Evolutionary conservation across 2,797 vertebrate genomes (phyloP), one percentile per base, ranked within the genome.

Genomic region (Bovichtus variegatus): DNA sequence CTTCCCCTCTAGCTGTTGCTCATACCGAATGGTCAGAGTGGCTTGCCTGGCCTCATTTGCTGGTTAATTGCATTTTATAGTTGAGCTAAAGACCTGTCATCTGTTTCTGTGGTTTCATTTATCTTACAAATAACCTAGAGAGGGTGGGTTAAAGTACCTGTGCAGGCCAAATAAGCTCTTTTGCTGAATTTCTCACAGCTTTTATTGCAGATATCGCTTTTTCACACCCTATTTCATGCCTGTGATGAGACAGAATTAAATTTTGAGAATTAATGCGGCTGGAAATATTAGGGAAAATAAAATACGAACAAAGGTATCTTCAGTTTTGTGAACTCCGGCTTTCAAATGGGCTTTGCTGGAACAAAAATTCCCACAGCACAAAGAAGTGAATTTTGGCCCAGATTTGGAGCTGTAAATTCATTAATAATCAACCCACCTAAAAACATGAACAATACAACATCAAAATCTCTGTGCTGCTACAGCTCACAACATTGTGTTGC

Each of bases 41-140:
- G 88, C 95, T 96, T 95, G 93, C 92, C 93, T 95, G 95, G 95
- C 91, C 95, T 97, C 96, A 97, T 97, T 97, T 97, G 94, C 96
- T 96, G 95, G 95, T 96, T 97, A 97, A 98, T 97, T 97, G 95
- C 96, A 94, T 97, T 97, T 97, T 95, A 93, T 95, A 95, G 93
- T 94, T 94, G 93, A 95, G 94, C 93, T 95, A 95, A 95, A 95
- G 94, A 95, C 94, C 95, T 96, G 95, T 96, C 95, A 96, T 95
- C 91, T 95, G 94, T 95, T 95, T 94, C 94, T 92, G 87, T 91
- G 90, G 80, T 93, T 95, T 94, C 94, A 95, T 96, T 95, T 94
- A 95, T 95, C 95, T 95, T 95, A 89, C 87, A 94, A 94, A 94
- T 94, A 95, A 94, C 95, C 92, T 88, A 90, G 89, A 91, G 85